A percentile compares a stretch with the other conserved stretches of the same genome.
Evolutionary conservation across 2,113 vertebrate species (phyloP).

Genomic region (Rhagologus leucostigma): DNA sequence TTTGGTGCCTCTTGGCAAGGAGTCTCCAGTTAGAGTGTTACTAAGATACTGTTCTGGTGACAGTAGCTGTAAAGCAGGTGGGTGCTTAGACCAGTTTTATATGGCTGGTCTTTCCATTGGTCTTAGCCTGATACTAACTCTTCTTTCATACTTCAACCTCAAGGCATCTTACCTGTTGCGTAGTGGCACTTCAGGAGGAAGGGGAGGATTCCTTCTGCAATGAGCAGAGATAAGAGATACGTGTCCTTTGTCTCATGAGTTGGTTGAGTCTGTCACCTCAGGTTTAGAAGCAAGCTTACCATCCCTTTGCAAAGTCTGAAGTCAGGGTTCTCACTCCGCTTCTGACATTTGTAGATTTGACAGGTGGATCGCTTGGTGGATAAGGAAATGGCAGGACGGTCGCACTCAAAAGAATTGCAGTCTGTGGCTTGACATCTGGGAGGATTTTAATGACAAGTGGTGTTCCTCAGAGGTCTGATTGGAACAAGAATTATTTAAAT

Average conservation of each 20-base stretch:
- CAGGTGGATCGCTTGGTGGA: neutral
- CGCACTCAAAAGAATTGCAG: neutral
- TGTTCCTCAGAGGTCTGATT: neutral
- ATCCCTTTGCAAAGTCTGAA: neutral
- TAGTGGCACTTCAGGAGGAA: neutral
- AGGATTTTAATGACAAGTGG: neutral
- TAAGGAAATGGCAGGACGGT: neutral
- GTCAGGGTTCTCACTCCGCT: neutral
- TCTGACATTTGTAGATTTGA: neutral
- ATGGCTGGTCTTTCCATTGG: neutral
- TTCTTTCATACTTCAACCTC: neutral
- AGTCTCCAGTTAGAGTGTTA: neutral
- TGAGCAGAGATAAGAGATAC: neutral
- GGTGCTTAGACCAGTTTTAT: neutral
- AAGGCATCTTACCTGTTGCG: rapidly evolving
- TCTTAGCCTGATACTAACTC: neutral
- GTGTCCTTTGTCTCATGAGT: neutral
- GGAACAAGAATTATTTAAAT: neutral
- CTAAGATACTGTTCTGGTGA: neutral
- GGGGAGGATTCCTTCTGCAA: neutral
- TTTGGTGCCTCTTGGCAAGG: neutral
- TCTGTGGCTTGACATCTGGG: neutral
- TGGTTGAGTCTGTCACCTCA: neutral
- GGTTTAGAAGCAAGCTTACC: neutral
- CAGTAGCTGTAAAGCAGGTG: neutral